phyloP scores from a whole-genome alignment of 2,888 invertebrate species.

The Busseola fusca region DNA sequence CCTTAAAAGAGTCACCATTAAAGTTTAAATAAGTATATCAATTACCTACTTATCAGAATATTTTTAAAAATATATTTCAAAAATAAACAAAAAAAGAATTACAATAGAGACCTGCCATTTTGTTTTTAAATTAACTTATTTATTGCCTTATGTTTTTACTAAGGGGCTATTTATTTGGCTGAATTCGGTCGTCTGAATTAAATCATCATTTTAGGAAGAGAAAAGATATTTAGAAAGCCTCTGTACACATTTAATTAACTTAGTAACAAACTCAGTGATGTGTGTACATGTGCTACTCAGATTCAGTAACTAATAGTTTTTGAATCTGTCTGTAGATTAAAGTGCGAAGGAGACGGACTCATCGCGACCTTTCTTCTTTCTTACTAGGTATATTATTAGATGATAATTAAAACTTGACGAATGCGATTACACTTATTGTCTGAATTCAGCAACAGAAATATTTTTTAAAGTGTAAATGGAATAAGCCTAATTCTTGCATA shows the following conservation, averaged over 20 bases:
- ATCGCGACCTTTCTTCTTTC: neutral
- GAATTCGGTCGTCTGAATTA: neutral
- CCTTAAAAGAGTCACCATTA: neutral
- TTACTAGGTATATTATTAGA: too few species aligned
- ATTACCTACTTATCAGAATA: neutral
- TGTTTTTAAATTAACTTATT: slow-evolving; percentile 6
- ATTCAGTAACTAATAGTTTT: neutral
- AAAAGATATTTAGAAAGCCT: too few species aligned
- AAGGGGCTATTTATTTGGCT: neutral
- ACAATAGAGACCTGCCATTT: neutral
- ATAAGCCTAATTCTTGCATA: neutral
- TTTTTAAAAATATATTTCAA: neutral
- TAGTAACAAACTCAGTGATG: neutral
- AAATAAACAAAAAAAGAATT: neutral
- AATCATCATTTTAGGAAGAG: neutral
- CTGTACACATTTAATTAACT: neutral
- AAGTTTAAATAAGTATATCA: neutral
- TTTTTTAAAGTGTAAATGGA: neutral
- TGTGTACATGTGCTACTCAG: neutral
- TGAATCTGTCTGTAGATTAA: neutral
- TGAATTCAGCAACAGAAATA: neutral
- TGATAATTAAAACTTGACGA: neutral
- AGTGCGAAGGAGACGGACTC: neutral
- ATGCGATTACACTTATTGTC: neutral
- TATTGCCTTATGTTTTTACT: neutral